These are phyloP conservation scores for Malurus splendens DNA, from an alignment of 2,797 vertebrate species.

Conservation along the genomic window DNA sequence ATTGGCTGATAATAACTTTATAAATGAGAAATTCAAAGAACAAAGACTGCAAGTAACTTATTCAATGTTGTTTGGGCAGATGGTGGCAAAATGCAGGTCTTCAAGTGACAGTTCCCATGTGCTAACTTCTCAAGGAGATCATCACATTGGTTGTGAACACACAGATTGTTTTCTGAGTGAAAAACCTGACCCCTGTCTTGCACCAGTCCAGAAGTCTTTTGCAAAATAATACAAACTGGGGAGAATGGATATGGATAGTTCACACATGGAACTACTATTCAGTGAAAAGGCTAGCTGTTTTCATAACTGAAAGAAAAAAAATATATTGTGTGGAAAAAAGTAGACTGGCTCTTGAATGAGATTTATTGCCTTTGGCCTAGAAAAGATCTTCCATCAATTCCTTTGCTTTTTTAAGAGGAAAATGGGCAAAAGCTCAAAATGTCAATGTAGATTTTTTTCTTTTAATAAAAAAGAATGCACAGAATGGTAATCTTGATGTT, in stretches of 20 bases:
- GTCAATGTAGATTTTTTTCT: slow-evolving; percentile 9
- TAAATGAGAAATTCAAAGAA: background rate
- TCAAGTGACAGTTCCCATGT: background rate
- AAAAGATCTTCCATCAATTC: background rate
- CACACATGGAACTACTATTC: background rate
- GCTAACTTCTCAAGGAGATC: background rate
- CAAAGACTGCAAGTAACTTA: background rate
- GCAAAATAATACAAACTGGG: background rate
- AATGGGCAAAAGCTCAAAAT: slow-evolving; percentile 4
- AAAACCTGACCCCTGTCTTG: background rate
- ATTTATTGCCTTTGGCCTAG: background rate
- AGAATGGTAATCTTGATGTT: slow-evolving; percentile 33
- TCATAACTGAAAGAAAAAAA: background rate
- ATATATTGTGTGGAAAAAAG: background rate
- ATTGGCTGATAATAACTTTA: background rate
- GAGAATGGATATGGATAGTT: background rate
- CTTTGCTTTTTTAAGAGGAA: background rate
- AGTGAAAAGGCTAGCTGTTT: background rate
- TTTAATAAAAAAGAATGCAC: slow-evolving; percentile 17
- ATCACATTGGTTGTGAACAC: background rate
- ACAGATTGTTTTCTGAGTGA: background rate
- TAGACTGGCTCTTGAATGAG: background rate
- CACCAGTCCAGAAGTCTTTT: background rate
- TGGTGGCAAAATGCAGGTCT: background rate
- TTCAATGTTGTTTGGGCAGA: background rate